phyloP scores from a whole-genome alignment of 2,797 vertebrate genomes.

The Mus minutoides region DNA sequence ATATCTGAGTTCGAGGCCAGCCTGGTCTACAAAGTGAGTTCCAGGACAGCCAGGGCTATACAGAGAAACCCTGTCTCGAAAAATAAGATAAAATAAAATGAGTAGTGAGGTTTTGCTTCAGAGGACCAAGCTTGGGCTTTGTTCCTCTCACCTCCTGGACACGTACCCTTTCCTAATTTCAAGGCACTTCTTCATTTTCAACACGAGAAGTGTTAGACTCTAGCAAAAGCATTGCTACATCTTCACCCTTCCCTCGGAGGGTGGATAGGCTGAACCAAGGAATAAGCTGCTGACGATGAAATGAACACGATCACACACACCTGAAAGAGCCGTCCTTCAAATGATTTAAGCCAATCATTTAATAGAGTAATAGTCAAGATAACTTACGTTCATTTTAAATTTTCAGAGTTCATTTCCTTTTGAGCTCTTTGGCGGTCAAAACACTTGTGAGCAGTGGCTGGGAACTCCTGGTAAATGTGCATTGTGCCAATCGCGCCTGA shows the following conservation, averaged over 20 bases:
- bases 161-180: neutral
- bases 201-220: neutral
- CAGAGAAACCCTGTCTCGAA: too few relatives aligned
- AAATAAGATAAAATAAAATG: too few relatives aligned
- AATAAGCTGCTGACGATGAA: neutral
- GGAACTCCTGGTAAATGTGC: neutral
- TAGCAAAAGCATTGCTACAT: neutral
- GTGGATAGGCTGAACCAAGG: neutral
- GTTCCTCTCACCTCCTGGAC: neutral
- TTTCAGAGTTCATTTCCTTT: conserved; percentile 52
- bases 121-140: neutral
- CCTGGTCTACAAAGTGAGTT: too few relatives aligned
- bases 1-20: too few relatives aligned
- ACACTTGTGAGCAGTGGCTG: conserved; percentile 3
- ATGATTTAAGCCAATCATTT: conserved; percentile 30
- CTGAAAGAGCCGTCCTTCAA: conserved; percentile 29
- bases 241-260: neutral
- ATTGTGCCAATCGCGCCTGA: neutral
- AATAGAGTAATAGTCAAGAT: conserved; percentile 23
- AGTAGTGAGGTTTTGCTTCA: conserved; percentile 13
- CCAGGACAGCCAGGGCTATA: too few relatives aligned
- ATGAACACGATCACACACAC: neutral
- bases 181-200: neutral
- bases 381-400: neutral
- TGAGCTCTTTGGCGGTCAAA: neutral